Evolutionary conservation across 2,888 invertebrate genomes (phyloP), one percentile per base, ranked within the genome.

Genomic region (Lycaena phlaeas): DNA sequence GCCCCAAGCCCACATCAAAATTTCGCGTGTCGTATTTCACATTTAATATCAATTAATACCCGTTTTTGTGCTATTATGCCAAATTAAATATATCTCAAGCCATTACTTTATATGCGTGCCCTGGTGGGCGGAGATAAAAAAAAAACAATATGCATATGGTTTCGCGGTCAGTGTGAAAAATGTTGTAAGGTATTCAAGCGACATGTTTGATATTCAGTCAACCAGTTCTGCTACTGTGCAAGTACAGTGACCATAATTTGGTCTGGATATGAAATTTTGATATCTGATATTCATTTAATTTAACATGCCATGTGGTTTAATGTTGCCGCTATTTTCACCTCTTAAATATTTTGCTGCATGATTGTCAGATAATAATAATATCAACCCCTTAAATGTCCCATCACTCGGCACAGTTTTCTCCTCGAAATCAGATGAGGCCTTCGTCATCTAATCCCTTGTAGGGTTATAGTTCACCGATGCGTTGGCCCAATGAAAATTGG

Each of bases 181-280:
- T 10, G 31, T 18, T 31, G 31, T 31, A 9, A 31, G 18, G 31
- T 17, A 31, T 18, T 31, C 11, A 31, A 31, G 17, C 6, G 29
- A 30, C 15, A 30, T 30, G 15, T 31, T 31, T 31, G 11, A 18
- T 31, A 31, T 31, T 30, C 31, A 17, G 31, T 31, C 31, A 31
- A 31, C 31, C 31, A 31, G 31, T 31, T 31, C 17, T 17, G 18
- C 18, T 31, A 18, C 31, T 17, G 18, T 31, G 17, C 17, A 31
- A 10, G 15, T 11, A 7, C 31, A 7, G 31, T 31, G 17, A 17
- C 31, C 31, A 31, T 17, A 31, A 31, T 18, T 15, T 7, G 31
- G 18, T 17, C 31, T 31, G n/a, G n/a, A 15, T 30, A 15, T 15
- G n/a, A 15, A 29, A 29, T 15, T 30, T 30, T 15, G 14, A 2